Evolutionary conservation across 2,888 invertebrate genomes (phyloP), one percentile per base, ranked within the genome.

Genomic region (Argyresthia albistria): DNA sequence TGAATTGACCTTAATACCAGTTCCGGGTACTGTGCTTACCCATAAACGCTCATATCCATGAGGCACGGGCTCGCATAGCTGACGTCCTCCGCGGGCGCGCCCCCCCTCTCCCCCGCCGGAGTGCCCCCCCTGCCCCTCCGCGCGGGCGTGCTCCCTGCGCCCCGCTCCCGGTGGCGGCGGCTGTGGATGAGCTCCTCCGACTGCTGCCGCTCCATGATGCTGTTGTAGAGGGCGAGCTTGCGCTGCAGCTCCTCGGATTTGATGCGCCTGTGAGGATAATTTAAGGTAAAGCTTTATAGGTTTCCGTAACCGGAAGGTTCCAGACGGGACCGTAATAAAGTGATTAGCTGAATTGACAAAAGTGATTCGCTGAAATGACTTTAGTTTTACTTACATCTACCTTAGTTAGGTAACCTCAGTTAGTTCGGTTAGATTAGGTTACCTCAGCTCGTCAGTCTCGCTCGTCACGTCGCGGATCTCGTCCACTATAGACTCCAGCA

Each of bases 111-210:
- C 15, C 14, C 16, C 11, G 25, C 3, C 25, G 25, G 25, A 2
- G 25, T 25, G 25, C 25, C 25, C 73, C 0, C 79, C 0, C 66
- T 70, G 0, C 57, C 54, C 52, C 58, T 69, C 48, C 73, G 54
- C 16, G 66, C 72, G 0, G 80, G 79, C 10, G 83, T 76, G 15
- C 63, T 54, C 73, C 0, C 79, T 75, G 12, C 76, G 72, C 65
- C 15, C 70, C 75, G 43, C 67, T 54, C 67, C 42, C 78, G 66
- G 56, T 87, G 70, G 51, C 81, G 71, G 14, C 79, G 69, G 45
- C 82, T 86, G 51, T 92, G 92, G 46, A 91, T 92, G 69, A 92
- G 89, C 57, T 92, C 91, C 53, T 91, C 92, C 59, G 93, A 93
- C 58, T 90, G 93, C 57, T 91, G 90, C 73, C 92, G n/a, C 48